Percentiles rank a stretch among this genome's conserved stretches.
phyloP scores from a whole-genome alignment of 1,140 invertebrate genomes.

The Linepithema humile region DNA sequence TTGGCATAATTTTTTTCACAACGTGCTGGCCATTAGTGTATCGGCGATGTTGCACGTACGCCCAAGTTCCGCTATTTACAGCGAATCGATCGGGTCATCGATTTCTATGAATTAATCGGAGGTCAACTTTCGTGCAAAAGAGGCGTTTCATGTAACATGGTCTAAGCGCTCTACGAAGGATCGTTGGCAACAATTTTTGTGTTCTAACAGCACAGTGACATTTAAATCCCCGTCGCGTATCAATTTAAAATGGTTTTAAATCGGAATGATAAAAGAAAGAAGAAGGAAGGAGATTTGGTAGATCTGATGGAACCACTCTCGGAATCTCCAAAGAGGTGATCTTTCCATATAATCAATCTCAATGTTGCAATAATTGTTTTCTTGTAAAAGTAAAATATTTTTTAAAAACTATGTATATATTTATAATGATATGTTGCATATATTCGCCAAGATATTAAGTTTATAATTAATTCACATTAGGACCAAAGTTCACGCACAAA shows the following conservation, averaged over 20 bases:
- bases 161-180: neutral
- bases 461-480: conserved; percentile 80
- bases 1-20: neutral
- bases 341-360: neutral
- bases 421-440: neutral
- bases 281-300: conserved; percentile 82
- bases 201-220: neutral
- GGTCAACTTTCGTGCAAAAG: too few relatives aligned
- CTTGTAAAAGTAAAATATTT: neutral
- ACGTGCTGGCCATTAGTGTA: neutral
- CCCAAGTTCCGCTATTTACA: neutral
- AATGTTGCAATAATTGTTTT: neutral
- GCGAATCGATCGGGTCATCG: neutral
- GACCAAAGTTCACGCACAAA: conserved; percentile 93
- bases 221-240: neutral
- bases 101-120: neutral
- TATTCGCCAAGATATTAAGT: neutral
- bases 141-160: neutral
- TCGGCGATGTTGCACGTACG: neutral
- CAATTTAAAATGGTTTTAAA: conserved; percentile 81
- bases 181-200: neutral
- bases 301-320: conserved; percentile 82
- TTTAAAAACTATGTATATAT: neutral
- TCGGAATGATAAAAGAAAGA: conserved; percentile 83
- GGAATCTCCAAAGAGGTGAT: conserved; percentile 85